These are phyloP conservation scores for Calidris pugnax DNA, from an alignment of 2,113 vertebrate species.

Conservation along the genomic window DNA sequence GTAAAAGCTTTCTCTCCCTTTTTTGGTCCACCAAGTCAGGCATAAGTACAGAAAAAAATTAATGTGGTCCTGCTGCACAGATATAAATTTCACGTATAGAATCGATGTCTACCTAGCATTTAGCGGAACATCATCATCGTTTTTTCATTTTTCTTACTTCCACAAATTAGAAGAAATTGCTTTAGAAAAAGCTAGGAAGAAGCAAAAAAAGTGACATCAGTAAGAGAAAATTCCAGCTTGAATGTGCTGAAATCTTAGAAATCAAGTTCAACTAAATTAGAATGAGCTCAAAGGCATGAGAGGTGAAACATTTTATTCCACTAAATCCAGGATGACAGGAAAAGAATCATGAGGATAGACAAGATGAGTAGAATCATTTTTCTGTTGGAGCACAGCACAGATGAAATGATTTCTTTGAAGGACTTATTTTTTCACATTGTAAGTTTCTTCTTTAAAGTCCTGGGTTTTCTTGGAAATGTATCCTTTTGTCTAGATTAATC, in stretches of 20 bases:
- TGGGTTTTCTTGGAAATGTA: not conserved
- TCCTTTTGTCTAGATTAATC: not conserved
- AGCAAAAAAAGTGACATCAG: not conserved
- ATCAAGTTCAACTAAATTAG: conserved; percentile 42
- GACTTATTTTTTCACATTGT: not conserved
- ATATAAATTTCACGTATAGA: not conserved
- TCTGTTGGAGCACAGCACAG: not conserved
- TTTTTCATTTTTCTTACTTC: not conserved
- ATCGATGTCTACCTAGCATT: not conserved
- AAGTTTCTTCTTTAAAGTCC: not conserved
- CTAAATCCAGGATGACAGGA: conserved; percentile 41
- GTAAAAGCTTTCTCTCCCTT: not conserved
- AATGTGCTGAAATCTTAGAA: conserved; percentile 24
- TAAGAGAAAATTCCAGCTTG: not conserved
- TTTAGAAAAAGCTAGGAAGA: not conserved
- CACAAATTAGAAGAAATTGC: not conserved
- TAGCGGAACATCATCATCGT: not conserved
- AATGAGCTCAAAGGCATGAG: conserved; percentile 12
- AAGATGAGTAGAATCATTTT: conserved; percentile 28
- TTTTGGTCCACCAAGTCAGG: not conserved
- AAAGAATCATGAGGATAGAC: conserved; percentile 17
- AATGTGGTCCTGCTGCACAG: not conserved
- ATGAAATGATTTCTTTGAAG: conserved; percentile 9
- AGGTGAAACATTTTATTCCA: conserved; percentile 39
- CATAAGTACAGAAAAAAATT: not conserved